phyloP scores from a whole-genome alignment of 2,797 vertebrate species.

The Argentina silus region DNA sequence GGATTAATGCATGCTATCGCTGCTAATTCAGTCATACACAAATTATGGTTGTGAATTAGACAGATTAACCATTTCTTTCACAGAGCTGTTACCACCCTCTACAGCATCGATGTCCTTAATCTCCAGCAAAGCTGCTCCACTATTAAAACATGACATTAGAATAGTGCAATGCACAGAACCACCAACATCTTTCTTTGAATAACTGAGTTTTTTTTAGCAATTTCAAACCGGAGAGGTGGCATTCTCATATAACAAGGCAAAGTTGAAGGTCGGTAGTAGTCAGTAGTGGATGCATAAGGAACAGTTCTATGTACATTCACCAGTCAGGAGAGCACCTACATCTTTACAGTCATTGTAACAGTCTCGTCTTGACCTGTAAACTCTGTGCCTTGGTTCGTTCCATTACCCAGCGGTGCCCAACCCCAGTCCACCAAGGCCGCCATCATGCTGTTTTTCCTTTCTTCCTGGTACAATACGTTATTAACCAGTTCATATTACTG shows the following conservation, averaged over 20 bases:
- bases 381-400: neutral
- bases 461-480: neutral
- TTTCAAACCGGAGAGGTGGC: neutral
- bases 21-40: too few species aligned
- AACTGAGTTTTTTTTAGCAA: too few species aligned
- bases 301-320: slow-evolving; percentile 45
- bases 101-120: too few species aligned
- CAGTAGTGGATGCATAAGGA: slow-evolving; percentile 21
- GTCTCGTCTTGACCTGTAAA: neutral
- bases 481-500: too few species aligned
- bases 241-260: neutral
- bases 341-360: neutral
- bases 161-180: neutral
- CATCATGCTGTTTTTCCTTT: neutral
- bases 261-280: slow-evolving; percentile 1
- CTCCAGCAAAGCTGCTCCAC: too few species aligned
- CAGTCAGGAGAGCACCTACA: slow-evolving; percentile 12
- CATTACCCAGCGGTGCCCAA: neutral
- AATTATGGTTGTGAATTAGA: too few species aligned
- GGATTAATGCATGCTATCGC: too few species aligned
- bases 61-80: too few species aligned
- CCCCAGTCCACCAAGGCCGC: neutral
- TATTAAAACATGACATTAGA: neutral
- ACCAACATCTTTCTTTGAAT: too few species aligned
- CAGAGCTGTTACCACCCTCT: too few species aligned